phyloP scores from a whole-genome alignment of 2,797 vertebrate genomes.

The Oryzias sinensis region DNA sequence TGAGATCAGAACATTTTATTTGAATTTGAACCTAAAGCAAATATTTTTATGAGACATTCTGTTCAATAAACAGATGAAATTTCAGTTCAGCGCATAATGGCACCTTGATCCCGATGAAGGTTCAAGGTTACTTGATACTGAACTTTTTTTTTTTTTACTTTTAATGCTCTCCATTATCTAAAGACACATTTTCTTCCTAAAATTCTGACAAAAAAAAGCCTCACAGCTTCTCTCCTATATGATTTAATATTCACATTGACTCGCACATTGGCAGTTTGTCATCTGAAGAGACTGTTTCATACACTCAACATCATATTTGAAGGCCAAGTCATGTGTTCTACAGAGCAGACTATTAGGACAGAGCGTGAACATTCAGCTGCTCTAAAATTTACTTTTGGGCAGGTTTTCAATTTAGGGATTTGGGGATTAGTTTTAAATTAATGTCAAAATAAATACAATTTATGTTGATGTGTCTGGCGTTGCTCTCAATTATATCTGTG shows the following conservation, averaged over 20 bases:
- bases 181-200: slow-evolving; percentile 3
- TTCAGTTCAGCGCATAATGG: slow-evolving; percentile 22
- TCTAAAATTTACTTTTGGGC: background rate
- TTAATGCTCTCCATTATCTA: background rate
- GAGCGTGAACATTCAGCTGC: background rate
- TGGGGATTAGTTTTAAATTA: background rate
- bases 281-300: background rate
- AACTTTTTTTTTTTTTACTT: slow-evolving; percentile 9
- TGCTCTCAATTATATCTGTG: background rate
- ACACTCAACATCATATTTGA: background rate
- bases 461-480: background rate
- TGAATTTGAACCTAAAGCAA: too few species aligned
- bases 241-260: background rate
- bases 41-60: too few species aligned
- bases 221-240: background rate
- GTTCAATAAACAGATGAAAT: slow-evolving; percentile 14
- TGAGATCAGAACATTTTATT: too few species aligned
- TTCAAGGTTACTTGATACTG: too few species aligned
- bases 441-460: background rate
- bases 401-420: background rate
- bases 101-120: slow-evolving; percentile 40
- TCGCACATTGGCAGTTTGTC: background rate
- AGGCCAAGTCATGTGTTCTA: background rate
- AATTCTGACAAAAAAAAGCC: background rate
- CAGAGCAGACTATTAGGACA: background rate